These are phyloP conservation scores for Dastarcus helophoroides DNA, from an alignment of 2,888 invertebrate species.

Conservation along the genomic window DNA sequence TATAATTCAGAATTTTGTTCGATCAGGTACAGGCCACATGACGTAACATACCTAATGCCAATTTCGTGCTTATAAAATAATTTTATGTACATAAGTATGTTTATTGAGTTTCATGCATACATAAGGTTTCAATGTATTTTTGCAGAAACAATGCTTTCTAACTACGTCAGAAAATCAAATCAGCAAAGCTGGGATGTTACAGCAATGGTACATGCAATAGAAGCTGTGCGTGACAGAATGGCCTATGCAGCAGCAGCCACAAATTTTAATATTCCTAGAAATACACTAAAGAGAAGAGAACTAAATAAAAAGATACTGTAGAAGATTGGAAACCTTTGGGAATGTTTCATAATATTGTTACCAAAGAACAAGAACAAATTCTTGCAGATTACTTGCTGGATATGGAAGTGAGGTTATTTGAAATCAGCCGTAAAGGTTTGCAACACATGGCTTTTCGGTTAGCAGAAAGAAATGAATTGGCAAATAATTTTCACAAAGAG, in stretches of 20 bases:
- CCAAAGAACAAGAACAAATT: not conserved
- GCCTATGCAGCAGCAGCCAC: not conserved
- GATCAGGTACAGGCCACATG: too few relatives aligned
- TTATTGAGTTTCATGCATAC: too few relatives aligned
- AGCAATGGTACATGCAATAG: conserved; percentile 1
- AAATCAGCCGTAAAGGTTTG: not conserved
- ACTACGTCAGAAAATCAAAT: not conserved
- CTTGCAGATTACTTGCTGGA: not conserved
- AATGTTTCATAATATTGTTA: not conserved
- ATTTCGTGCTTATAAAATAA: too few relatives aligned
- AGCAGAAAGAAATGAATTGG: conserved; percentile 1
- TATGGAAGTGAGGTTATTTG: conserved; percentile 1
- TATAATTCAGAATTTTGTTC: too few relatives aligned
- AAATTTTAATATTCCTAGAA: conserved; percentile 1
- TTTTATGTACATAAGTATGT: too few relatives aligned
- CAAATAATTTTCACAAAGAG: not conserved
- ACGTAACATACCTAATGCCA: too few relatives aligned
- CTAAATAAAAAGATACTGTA: not conserved
- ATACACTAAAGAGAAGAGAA: conserved; percentile 1
- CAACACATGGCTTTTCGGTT: not conserved
- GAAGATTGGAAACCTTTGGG: not conserved
- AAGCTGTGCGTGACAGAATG: conserved; percentile 1
- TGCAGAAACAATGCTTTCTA: conserved; percentile 1
- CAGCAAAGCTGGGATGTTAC: conserved; percentile 1
- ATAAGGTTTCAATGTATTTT: too few relatives aligned